Evolutionary conservation across 2,797 vertebrate genomes (phyloP), one percentile per base, ranked within the genome.

Genomic region (Caiman crocodilus): DNA sequence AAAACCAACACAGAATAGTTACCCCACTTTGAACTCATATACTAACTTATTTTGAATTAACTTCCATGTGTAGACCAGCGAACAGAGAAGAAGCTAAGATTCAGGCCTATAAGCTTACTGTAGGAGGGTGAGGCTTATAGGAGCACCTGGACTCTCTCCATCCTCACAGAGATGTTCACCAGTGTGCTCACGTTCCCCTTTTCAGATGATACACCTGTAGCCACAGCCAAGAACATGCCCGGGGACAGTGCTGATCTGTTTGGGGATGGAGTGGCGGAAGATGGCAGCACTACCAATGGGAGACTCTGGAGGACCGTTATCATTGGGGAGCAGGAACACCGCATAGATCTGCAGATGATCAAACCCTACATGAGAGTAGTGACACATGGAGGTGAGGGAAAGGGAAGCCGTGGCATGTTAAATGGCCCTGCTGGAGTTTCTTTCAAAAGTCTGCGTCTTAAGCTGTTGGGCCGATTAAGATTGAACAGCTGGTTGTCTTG

Each of bases 311-410:
- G 99, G 78, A 99, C 99, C 0, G 99, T 99, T 87, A 98, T 99
- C 95, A 99, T 99, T 0, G 99, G 99, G 1, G 99, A 99, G 73
- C 99, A 99, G 96, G 99, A 99, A 87, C 99, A 99, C 92, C 98
- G 99, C 7, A 99, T 99, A 1, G 99, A 99, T 97, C 99, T 99
- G 95, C 99, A 99, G 97, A 98, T 99, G 98, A 99, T 99, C 97
- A 98, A 99, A 86, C 99, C 99, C 1, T 99, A 99, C 97, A 98
- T 99, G 94, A 98, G 98, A 4, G 99, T 99, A 96, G 99, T 99
- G 93, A 99, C 99, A 1, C 99, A 99, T 0, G 99, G 99, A 98
- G 99, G 99, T 99, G 91, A 97, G 97, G 4, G 21, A 57, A 3
- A 25, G 57, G 50, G 25, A 2, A 1, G 7, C 35, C 57, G 11